These are phyloP conservation scores for Ochotona princeps DNA, from an alignment of 2,113 vertebrate species.

Conservation along the genomic window DNA sequence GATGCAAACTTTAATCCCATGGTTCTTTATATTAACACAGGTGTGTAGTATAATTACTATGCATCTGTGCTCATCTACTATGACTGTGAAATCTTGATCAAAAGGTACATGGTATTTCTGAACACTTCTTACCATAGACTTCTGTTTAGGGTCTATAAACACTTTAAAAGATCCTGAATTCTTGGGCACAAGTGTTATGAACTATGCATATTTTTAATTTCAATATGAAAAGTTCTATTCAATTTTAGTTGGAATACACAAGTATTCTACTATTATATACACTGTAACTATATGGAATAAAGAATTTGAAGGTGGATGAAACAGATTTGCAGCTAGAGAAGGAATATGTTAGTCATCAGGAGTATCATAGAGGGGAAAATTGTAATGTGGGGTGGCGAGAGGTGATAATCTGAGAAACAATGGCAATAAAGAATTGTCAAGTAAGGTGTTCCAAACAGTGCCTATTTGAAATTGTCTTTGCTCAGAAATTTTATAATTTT, in stretches of 20 bases:
- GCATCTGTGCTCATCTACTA: neutral
- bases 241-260: constrained; percentile 45
- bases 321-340: constrained; percentile 45
- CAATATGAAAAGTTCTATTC: neutral
- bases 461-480: constrained; percentile 52
- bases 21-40: neutral
- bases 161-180: neutral
- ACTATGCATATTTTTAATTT: neutral
- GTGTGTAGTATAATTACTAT: neutral
- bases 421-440: constrained; percentile 56
- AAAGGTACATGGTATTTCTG: neutral
- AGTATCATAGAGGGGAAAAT: constrained; percentile 1
- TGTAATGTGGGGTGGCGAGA: constrained; percentile 35
- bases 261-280: constrained; percentile 58
- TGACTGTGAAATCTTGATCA: neutral
- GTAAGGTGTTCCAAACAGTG: constrained; percentile 17
- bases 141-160: neutral
- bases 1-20: neutral
- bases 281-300: constrained; percentile 48
- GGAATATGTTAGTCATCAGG: neutral
- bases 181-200: neutral
- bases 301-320: constrained; percentile 47
- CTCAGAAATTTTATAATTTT: constrained; percentile 19
- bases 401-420: constrained; percentile 41
- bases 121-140: neutral